These are phyloP conservation scores for Heliothis virescens DNA, from an alignment of 1,140 invertebrate species.

Conservation along the genomic window DNA sequence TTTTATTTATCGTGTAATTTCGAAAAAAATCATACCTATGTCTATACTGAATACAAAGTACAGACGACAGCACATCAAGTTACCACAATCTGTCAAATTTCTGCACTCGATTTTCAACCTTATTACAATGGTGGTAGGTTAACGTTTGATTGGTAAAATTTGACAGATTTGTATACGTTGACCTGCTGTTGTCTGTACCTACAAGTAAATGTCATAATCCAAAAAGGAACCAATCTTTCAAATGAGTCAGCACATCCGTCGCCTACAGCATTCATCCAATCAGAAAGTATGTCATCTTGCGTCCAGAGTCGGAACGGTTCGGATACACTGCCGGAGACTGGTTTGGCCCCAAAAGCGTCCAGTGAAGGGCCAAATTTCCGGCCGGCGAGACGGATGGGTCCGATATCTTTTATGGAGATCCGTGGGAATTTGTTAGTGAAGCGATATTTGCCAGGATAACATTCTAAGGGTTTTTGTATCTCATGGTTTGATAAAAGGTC, in stretches of 20 bases:
- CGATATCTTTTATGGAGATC: conserved; percentile 6
- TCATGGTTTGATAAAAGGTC: not conserved
- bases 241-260: conserved; percentile 12
- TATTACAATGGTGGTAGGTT: too few relatives aligned
- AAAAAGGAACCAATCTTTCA: not conserved
- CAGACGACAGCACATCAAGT: too few relatives aligned
- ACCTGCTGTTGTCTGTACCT: too few relatives aligned
- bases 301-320: not conserved
- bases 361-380: conserved; percentile 56
- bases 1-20: too few relatives aligned
- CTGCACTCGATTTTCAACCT: too few relatives aligned
- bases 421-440: conserved; percentile 14
- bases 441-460: not conserved
- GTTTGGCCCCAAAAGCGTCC: conserved; percentile 76
- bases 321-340: conserved; percentile 25
- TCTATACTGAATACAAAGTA: too few relatives aligned
- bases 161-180: too few relatives aligned
- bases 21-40: too few relatives aligned
- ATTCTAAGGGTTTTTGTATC: not conserved
- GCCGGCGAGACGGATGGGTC: not conserved
- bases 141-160: too few relatives aligned
- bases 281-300: conserved; percentile 4
- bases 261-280: not conserved
- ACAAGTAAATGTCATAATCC: not conserved
- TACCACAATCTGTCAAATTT: too few relatives aligned